phyloP scores from a whole-genome alignment of 1,140 invertebrate species.

The Tenebrio molitor region DNA sequence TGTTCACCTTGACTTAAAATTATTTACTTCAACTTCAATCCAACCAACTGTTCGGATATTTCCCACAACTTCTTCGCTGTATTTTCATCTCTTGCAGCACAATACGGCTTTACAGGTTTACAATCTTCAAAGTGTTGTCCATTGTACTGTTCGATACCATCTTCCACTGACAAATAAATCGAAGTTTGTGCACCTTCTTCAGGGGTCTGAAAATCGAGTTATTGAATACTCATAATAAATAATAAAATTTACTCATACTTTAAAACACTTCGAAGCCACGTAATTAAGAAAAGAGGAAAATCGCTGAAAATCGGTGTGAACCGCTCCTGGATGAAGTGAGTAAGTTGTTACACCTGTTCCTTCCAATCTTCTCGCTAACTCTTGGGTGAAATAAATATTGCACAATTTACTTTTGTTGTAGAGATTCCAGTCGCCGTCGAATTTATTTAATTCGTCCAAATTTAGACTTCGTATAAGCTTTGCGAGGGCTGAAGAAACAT shows the following conservation, averaged over 20 bases:
- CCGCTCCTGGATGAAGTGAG: slow-evolving; percentile 62
- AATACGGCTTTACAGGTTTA: slow-evolving; percentile 41
- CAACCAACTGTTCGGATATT: slow-evolving; percentile 51
- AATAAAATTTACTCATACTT: slow-evolving; percentile 47
- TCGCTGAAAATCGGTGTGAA: slow-evolving; percentile 62
- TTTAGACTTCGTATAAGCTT: slow-evolving; percentile 66
- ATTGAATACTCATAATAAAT: too few species aligned
- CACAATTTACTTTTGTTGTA: slow-evolving; percentile 81
- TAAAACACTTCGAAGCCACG: slow-evolving; percentile 38
- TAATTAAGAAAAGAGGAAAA: slow-evolving; percentile 13
- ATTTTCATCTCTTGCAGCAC: slow-evolving; percentile 41
- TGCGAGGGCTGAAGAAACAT: slow-evolving; percentile 71
- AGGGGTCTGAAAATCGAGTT: slow-evolving; percentile 49
- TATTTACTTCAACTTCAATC: neutral
- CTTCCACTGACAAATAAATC: slow-evolving; percentile 53
- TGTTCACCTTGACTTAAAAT: too few species aligned
- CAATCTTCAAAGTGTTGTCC: slow-evolving; percentile 59
- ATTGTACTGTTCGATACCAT: slow-evolving; percentile 49
- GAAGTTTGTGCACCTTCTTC: slow-evolving; percentile 61
- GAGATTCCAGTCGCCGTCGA: slow-evolving; percentile 9
- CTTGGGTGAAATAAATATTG: slow-evolving; percentile 76
- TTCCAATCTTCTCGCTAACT: slow-evolving; percentile 72
- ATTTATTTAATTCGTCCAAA: slow-evolving; percentile 73
- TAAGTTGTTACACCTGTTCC: slow-evolving; percentile 64
- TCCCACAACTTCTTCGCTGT: slow-evolving; percentile 54